A percentile compares a stretch with the other conserved stretches of the same genome.
These are phyloP conservation scores for Ophion costatus DNA, from an alignment of 2,888 invertebrate species.

Conservation along the genomic window DNA sequence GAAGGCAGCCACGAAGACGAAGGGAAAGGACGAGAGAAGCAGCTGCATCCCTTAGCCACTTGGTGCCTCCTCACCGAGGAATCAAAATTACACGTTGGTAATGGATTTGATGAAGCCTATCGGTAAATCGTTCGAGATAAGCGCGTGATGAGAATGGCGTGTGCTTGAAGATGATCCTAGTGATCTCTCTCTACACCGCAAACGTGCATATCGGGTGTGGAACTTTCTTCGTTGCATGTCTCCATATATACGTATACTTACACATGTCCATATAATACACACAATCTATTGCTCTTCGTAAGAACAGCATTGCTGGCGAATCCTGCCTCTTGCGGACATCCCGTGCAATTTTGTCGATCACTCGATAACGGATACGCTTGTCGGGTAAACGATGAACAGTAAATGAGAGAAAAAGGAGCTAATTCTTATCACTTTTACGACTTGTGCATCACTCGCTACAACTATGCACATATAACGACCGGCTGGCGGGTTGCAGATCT, in stretches of 20 bases:
- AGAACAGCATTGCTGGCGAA: slow-evolving; percentile 21
- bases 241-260: neutral
- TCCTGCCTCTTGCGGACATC: slow-evolving; percentile 12
- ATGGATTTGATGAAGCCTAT: slow-evolving; percentile 77
- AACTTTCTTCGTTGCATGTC: slow-evolving; percentile 25
- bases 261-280: neutral
- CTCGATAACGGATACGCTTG: slow-evolving; percentile 45
- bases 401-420: slow-evolving; percentile 29
- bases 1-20: slow-evolving; percentile 5
- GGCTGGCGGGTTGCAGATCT: slow-evolving; percentile 20
- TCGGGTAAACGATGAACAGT: slow-evolving; percentile 42
- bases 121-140: slow-evolving; percentile 53
- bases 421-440: slow-evolving; percentile 61
- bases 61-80: slow-evolving; percentile 62
- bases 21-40: slow-evolving; percentile 35
- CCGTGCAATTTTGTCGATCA: slow-evolving; percentile 57
- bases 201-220: slow-evolving; percentile 25
- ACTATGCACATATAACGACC: slow-evolving; percentile 9
- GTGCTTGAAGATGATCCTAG: slow-evolving; percentile 63
- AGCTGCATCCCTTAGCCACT: neutral
- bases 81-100: slow-evolving; percentile 72
- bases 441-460: slow-evolving; percentile 30
- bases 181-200: slow-evolving; percentile 42
- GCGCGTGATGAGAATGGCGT: slow-evolving; percentile 29
- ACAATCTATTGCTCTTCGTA: slow-evolving; percentile 11